Evolutionary conservation across 2,113 vertebrate genomes (phyloP), one percentile per base, ranked within the genome.

Genomic region (Triplophysa siluroides): DNA sequence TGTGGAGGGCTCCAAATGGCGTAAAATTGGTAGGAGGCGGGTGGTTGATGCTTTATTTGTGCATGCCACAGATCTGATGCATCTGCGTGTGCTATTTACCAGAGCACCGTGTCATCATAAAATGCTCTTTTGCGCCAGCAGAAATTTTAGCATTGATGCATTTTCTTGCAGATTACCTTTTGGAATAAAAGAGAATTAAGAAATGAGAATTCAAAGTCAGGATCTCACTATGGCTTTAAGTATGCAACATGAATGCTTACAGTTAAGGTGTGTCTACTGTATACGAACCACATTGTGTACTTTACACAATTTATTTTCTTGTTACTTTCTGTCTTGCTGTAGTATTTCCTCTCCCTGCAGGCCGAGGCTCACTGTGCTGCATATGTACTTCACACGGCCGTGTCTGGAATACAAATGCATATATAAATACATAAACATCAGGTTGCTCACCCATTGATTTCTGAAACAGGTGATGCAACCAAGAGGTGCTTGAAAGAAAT

Each of bases 21-120:
- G 26, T 65, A 65, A 77, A 77, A 77, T 77, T 77, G 62, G 62
- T 77, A 65, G 75, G 62, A 24, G 75, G 62, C 23, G 62, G 45
- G 19, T 52, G 45, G 75, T 65, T 50, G 62, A 66, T 52, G 75
- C 45, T 52, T 77, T 26, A 54, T 54, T 77, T 65, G 61, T 63
- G 61, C 38, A 66, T 52, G 21, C 47, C 50, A 77, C 75, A 77
- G 62, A 77, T 76, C 61, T 29, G 43, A 76, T 64, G 74, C 60
- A 47, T 76, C 61, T 76, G 41, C 45, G 33, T 65, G 75, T 77
- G 75, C 45, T 77, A 45, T 77, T 65, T 65, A 50, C 61, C 61
- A 65, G 61, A 77, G 33, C 62, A 75, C 41, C 18, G 33, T 63
- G 41, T 75, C 38, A n/a, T 47, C 58, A 21, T 58, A 3, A 58